A percentile compares a stretch with the other conserved stretches of the same genome.
These are phyloP conservation scores for Dorcus parallelipipedus DNA, from an alignment of 2,888 invertebrate genomes.

Conservation along the genomic window DNA sequence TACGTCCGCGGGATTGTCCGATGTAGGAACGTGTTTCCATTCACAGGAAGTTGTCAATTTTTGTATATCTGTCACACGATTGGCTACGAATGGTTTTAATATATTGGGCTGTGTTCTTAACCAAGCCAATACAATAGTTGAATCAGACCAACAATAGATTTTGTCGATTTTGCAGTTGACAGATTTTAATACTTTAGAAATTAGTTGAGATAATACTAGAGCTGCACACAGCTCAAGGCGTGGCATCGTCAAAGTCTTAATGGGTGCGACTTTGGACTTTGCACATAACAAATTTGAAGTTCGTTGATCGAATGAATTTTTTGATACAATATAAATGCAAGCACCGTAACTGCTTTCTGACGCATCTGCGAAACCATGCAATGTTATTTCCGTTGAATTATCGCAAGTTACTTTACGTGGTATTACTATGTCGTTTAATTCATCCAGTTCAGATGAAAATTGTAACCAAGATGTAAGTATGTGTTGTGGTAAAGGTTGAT, in stretches of 20 bases:
- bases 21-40: conserved; percentile 30
- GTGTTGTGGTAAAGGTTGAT: neutral
- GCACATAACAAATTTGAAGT: conserved; percentile 9
- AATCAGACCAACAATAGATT: neutral
- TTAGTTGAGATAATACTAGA: conserved; percentile 24
- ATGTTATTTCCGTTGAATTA: neutral
- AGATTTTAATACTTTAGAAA: conserved; percentile 10
- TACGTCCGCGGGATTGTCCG: conserved; percentile 32
- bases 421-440: neutral
- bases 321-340: conserved; percentile 12
- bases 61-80: conserved; percentile 33
- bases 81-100: conserved; percentile 25
- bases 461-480: neutral
- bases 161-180: conserved; percentile 1
- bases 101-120: conserved; percentile 1
- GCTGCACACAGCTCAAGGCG: conserved; percentile 32
- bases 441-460: neutral
- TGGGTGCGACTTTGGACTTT: conserved; percentile 15
- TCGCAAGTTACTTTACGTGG: neutral
- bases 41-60: conserved; percentile 15
- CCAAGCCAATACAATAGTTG: neutral
- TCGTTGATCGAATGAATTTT: neutral
- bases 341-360: conserved; percentile 11
- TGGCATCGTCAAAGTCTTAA: conserved; percentile 26
- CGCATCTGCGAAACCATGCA: conserved; percentile 27